Conservation (phyloP, 2,797 vertebrate genomes). For the Sebastes variabilis region DNA sequence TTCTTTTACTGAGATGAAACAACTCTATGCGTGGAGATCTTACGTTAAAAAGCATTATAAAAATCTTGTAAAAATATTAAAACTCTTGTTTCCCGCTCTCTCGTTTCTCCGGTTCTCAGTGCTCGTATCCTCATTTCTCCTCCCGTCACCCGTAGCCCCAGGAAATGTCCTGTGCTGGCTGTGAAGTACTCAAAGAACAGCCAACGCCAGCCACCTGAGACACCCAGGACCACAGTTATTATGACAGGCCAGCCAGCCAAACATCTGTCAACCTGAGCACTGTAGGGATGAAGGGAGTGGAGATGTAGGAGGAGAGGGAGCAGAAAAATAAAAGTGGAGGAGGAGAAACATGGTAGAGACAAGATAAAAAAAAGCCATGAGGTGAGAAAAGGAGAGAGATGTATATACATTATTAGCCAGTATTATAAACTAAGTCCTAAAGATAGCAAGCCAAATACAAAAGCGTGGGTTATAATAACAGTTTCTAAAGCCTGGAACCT, state of each 20-base stretch:
- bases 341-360: background rate
- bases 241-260: slow-evolving; percentile 66
- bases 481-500: background rate
- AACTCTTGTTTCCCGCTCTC: background rate
- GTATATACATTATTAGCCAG: background rate
- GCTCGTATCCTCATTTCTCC: slow-evolving; percentile 21
- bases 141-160: slow-evolving; percentile 32
- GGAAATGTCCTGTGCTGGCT: slow-evolving; percentile 58
- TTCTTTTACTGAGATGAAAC: background rate
- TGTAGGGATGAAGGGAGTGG: slow-evolving; percentile 36
- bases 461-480: background rate
- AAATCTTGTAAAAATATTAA: slow-evolving; percentile 2
- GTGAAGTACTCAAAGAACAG: slow-evolving; percentile 61
- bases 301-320: background rate
- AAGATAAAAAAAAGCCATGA: background rate
- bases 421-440: background rate
- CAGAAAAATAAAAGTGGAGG: slow-evolving; percentile 1
- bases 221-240: slow-evolving; percentile 56
- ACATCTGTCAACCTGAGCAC: slow-evolving; percentile 69
- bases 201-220: slow-evolving; percentile 57
- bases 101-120: background rate
- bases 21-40: background rate
- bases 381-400: background rate
- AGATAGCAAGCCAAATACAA: background rate
- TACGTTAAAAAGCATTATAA: background rate